phyloP scores from a whole-genome alignment of 2,888 invertebrate genomes.

The Leistus spinibarbis region DNA sequence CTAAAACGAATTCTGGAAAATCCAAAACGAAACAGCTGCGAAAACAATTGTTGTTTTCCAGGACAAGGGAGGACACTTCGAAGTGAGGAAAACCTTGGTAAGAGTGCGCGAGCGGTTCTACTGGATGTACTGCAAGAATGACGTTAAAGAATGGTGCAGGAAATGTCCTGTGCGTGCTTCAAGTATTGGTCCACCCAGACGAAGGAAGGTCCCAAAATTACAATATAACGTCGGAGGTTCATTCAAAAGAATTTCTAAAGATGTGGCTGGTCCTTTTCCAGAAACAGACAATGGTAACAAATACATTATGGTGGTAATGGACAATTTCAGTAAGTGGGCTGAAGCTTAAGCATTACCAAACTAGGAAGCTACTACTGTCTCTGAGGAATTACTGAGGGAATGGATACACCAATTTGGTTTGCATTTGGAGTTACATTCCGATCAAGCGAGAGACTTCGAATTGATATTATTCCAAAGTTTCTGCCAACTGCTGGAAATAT shows the following conservation, averaged over 20 bases:
- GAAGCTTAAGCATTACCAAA: conserved; percentile 47
- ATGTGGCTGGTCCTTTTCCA: conserved; percentile 44
- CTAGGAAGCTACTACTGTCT: conserved; percentile 40
- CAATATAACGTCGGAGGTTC: conserved; percentile 42
- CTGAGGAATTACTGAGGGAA: too few relatives aligned
- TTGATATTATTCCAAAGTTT: conserved; percentile 44
- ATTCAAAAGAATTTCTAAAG: conserved; percentile 42
- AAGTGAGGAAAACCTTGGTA: conserved; percentile 44
- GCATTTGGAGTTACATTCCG: conserved; percentile 42
- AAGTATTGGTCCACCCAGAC: conserved; percentile 41
- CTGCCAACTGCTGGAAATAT: conserved; percentile 41
- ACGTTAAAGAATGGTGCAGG: conserved; percentile 44
- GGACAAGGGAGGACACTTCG: conserved; percentile 45
- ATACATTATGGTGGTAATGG: conserved; percentile 44
- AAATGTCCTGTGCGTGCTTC: conserved; percentile 40
- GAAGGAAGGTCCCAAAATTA: conserved; percentile 40
- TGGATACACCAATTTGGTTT: too few relatives aligned
- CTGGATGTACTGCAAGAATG: conserved; percentile 39
- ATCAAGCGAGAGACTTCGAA: conserved; percentile 48
- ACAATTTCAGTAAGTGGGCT: conserved; percentile 46
- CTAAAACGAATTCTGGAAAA: background rate
- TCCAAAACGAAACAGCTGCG: background rate
- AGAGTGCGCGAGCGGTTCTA: conserved; percentile 44
- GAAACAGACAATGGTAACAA: conserved; percentile 42
- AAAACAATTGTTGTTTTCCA: conserved; percentile 35